Base-by-base conservation (phyloP, 1,140 invertebrate species). In the Lysiphlebus fabarum region DNA sequence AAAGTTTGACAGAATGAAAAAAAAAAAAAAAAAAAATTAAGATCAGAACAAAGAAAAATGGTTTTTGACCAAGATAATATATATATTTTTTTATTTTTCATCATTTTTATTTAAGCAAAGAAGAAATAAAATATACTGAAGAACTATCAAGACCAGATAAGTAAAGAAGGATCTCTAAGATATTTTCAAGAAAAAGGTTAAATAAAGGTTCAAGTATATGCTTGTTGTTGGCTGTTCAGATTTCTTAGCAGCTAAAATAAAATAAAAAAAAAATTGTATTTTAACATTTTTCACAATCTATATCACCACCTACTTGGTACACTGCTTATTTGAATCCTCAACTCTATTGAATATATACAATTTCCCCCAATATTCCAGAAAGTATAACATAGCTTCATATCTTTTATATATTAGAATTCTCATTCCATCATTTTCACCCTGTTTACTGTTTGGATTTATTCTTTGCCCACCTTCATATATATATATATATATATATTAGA, bases 381-480 rank as follows among this genome's bases (percentile, higher is more conserved):
- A 34, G 45, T 9, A n/a, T n/a, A 38, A 43, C 34, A 55, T 12
- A 61, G n/a, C 67, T 71, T 76, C 74, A 76, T 75, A 78, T 78
- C 75, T 77, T 77, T 78, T 78, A 76, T 77, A 76, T 73, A 77
- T 75, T 74, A 75, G 69, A 72, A 75, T 73, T 74, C 70, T 70
- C 68, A 64, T 64, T 61, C 59, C 61, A 11, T 54, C n/a, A 57
- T 43, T 50, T 56, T 62, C 53, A 54, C 63, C 65, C 64, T 70
- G 73, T 78, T 77, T 78, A 76, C 76, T 72, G 67, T 78, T 77
- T 77, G 76, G 76, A 76, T 78, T 76, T 75, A 74, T 73, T 69
- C 66, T 61, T 58, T 38, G 9, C 34, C 58, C 17, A 51, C 50
- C 38, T 56, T 59, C 11, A 34, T 11, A 26, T 48, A 58, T 44